phyloP scores from a whole-genome alignment of 1,140 invertebrate species.

The Oreohelix idahoensis region DNA sequence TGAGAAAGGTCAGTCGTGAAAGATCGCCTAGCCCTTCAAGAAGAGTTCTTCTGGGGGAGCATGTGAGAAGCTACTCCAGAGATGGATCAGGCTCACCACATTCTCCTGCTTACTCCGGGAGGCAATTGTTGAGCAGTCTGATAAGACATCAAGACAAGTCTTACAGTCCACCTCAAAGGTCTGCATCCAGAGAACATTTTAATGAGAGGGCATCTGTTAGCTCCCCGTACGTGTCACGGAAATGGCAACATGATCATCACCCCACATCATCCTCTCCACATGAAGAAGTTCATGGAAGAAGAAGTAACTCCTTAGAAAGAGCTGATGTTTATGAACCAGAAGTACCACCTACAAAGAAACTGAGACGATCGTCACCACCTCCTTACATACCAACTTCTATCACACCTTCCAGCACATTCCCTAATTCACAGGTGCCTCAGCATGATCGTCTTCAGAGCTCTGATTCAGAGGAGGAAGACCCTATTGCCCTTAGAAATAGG shows the following conservation, averaged over 20 bases:
- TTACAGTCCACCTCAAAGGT: not conserved
- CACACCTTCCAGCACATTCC: not conserved
- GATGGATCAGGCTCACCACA: not conserved
- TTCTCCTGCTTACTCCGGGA: not conserved
- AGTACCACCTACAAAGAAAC: not conserved
- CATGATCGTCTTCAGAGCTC: not conserved
- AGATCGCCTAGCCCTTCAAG: not conserved
- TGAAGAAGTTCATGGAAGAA: not conserved
- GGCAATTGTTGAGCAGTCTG: not conserved
- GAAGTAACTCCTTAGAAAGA: not conserved
- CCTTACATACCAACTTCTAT: constrained; percentile 35
- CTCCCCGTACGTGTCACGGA: not conserved
- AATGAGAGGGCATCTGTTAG: not conserved
- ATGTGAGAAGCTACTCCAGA: not conserved
- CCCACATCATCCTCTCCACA: not conserved
- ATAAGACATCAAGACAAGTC: not conserved
- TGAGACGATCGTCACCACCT: constrained; percentile 13
- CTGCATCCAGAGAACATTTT: not conserved
- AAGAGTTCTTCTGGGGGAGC: not conserved
- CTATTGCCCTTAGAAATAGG: not conserved
- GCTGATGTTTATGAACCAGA: not conserved
- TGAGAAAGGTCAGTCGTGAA: not conserved
- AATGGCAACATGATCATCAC: not conserved
- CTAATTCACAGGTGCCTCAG: not conserved
- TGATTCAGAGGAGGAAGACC: constrained; percentile 29